A percentile compares a stretch with the other conserved stretches of the same genome.
These are phyloP conservation scores for Clistopyga incitator DNA, from an alignment of 2,888 invertebrate species.

Conservation along the genomic window DNA sequence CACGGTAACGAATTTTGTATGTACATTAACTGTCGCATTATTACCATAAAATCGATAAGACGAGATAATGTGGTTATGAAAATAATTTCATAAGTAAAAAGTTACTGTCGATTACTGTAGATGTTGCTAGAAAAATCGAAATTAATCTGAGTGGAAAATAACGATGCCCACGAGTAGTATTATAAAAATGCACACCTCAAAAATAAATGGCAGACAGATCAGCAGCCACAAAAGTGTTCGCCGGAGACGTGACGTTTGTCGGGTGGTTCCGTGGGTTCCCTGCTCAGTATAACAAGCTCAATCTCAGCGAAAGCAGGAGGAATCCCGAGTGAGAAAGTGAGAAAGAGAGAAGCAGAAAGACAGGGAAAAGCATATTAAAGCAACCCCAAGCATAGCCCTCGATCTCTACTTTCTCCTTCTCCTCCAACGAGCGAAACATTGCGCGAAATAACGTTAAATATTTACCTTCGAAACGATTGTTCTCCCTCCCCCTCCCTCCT, in stretches of 20 bases:
- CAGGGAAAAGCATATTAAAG: constrained; percentile 15
- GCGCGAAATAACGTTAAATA: constrained; percentile 84
- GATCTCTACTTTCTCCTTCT: constrained; percentile 37
- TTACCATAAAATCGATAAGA: too few species aligned
- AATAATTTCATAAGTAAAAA: too few species aligned
- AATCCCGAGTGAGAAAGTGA: constrained; percentile 6
- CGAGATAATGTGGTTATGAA: too few species aligned
- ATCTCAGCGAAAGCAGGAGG: background rate
- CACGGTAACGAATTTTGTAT: background rate
- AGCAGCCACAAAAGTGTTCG: background rate
- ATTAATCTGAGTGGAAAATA: background rate
- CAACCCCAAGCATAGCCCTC: constrained; percentile 3
- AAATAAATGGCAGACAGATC: background rate
- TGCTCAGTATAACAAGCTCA: constrained; percentile 11
- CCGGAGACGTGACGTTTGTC: background rate
- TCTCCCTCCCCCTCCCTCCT: constrained; percentile 76
- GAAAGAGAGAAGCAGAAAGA: constrained; percentile 28
- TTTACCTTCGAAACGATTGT: constrained; percentile 80
- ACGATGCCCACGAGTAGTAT: background rate
- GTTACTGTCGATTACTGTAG: too few species aligned
- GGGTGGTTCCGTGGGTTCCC: constrained; percentile 3
- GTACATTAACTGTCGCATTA: too few species aligned
- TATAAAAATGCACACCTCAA: constrained; percentile 4
- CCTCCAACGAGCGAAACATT: constrained; percentile 80
- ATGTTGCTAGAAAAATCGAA: background rate